phyloP scores from a whole-genome alignment of 2,797 vertebrate species.

The Balearica regulorum region DNA sequence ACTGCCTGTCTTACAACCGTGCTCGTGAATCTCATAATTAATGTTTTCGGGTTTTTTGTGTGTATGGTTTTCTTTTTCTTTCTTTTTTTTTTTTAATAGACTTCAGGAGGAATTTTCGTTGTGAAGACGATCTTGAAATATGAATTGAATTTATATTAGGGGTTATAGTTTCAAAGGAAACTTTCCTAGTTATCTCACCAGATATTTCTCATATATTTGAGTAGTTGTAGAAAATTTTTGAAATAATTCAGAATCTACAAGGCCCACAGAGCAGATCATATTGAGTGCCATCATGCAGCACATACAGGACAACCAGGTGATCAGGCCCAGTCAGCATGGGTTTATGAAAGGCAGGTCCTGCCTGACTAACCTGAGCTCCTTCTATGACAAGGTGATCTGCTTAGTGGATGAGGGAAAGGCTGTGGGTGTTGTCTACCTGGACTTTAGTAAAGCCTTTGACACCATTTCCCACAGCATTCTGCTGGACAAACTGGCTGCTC shows the following conservation, averaged over 20 bases:
- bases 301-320: too few relatives aligned
- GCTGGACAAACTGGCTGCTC: too few relatives aligned
- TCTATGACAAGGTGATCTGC: too few relatives aligned
- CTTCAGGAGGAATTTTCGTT: neutral
- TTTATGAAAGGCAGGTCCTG: too few relatives aligned
- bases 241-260: neutral
- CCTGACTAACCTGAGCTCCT: too few relatives aligned
- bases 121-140: neutral
- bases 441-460: too few relatives aligned
- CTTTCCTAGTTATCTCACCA: neutral
- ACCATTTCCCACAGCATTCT: too few relatives aligned
- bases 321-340: too few relatives aligned
- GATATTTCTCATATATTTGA: neutral
- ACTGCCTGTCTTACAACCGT: neutral
- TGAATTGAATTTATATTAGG: neutral
- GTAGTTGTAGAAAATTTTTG: neutral
- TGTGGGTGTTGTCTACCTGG: too few relatives aligned
- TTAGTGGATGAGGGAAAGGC: too few relatives aligned
- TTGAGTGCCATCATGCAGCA: too few relatives aligned
- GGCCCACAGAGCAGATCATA: neutral
- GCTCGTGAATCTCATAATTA: neutral
- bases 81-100: neutral
- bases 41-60: neutral
- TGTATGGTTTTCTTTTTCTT: neutral
- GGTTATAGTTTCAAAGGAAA: neutral